Evolutionary conservation across 2,797 vertebrate species (phyloP), one percentile per base, ranked within the genome.

Genomic region (Sebastes trivittatus): DNA sequence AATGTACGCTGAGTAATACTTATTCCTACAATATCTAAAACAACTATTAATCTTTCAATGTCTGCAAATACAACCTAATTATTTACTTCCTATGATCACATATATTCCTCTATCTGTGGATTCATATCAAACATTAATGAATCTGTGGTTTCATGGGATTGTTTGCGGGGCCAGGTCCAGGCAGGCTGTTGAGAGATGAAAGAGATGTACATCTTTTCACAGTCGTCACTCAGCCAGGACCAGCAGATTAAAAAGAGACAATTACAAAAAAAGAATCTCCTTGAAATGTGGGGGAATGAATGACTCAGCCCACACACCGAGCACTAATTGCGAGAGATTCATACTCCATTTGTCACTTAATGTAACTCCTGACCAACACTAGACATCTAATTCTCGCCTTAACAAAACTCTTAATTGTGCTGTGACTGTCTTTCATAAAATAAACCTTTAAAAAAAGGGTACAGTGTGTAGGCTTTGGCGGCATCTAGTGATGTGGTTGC

Each of bases 201-300:
- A 52, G 49, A 52, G 49, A n/a, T 52, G 49, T 52, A 0, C 18
- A 64, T 60, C 20, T 29, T 63, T 78, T 69, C 52, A 54, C n/a
- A 1, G 8, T 59, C 36, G 34, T 55, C 13, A 25, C 58, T 72
- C 32, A 67, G 38, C 14, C 13, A 70, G 29, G 34, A 73, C 77
- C 22, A 29, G 54, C 23, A 14, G 18, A 77, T 72, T 66, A 30
- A 72, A 30, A 72, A 75, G 25, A 22, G 38, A 59, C 32, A 70
- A 59, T 56, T 74, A 75, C 11, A 25, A 55, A 22, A 16, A 16
- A 52, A 7, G 4, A 52, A 27, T 73, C 34, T 68, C 16, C 34
- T 63, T 73, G n/a, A 79, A 79, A 68, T 74, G 27, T 49, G 27
- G 36, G 6, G 8, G 7, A 65, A 69, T 70, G 18, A 78, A 68